A percentile compares a stretch with the other conserved stretches of the same genome.
Conservation (phyloP, 1,140 invertebrate species). For the Drosophila hydei region DNA sequence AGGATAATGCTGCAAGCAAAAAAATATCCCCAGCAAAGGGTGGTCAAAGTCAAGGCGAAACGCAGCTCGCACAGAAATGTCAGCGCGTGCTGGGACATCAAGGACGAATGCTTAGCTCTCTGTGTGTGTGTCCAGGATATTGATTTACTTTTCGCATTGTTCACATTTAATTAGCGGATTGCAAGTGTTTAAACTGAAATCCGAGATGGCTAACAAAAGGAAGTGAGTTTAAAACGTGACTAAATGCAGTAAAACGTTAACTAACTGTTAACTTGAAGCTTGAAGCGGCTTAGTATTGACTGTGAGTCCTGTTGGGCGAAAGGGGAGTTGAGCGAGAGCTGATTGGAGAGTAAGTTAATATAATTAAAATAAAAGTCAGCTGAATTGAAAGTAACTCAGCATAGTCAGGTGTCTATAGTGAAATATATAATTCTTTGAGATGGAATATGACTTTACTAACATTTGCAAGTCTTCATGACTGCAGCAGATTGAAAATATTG, state of each 20-base stretch:
- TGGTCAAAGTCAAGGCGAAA: conserved; percentile 79
- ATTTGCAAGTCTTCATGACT: no score
- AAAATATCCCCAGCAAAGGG: conserved; percentile 27
- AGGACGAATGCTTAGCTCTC: conserved; percentile 51
- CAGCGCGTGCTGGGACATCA: conserved; percentile 58
- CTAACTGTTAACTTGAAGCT: neutral
- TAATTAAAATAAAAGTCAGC: no score
- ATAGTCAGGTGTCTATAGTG: no score
- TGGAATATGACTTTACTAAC: no score
- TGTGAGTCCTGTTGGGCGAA: no score
- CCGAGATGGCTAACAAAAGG: conserved; percentile 12
- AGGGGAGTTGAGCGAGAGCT: no score
- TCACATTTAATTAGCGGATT: conserved; percentile 69
- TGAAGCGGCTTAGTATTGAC: neutral
- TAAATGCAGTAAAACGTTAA: neutral
- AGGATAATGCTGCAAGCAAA: conserved; percentile 21
- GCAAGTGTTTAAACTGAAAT: conserved; percentile 59
- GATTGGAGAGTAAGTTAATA: no score
- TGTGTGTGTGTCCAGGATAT: conserved; percentile 56
- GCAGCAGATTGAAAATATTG: no score
- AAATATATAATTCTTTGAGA: no score
- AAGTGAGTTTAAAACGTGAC: neutral
- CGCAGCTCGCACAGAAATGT: conserved; percentile 35
- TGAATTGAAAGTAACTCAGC: no score
- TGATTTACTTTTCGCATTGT: conserved; percentile 69